Evolutionary conservation across 2,888 invertebrate genomes (phyloP), one percentile per base, ranked within the genome.

Genomic region (Sturmia bella): DNA sequence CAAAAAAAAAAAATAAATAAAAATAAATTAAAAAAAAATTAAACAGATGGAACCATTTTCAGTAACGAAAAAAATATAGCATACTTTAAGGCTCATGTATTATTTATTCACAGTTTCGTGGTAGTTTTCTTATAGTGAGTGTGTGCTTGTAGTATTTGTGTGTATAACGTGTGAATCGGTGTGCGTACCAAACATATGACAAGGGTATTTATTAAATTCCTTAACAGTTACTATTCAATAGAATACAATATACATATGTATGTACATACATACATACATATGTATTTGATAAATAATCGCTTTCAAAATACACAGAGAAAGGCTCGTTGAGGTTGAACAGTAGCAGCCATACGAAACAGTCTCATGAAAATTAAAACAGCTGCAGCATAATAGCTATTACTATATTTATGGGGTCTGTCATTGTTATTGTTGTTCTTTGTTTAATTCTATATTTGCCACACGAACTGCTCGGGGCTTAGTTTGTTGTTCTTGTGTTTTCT

Each of bases 41-140:
- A 4, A 19, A 54, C 15, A 37, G 13, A n/a, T 39, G 17, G 12
- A 59, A 24, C 32, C 15, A 54, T 13, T 48, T 48, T 17, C 13
- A 37, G 21, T 21, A 24, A 48, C 3, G 1, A 32, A 17, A 50
- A 39, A 73, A 59, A 7, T 63, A 19, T 77, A 74, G 74, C 84
- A 79, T 77, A 82, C 45, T 57, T 84, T 70, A 73, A 41, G 80
- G 83, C 73, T 72, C 56, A 66, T 41, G 27, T 41, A 75, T 69
- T 59, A 75, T 76, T 45, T 32, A 41, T 52, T 19, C 21, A 12
- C 17, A 32, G 5, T 66, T 72, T 78, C 37, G 24, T 66, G 43
- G 15, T 64, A 70, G 21, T 48, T 50, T 27, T 52, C 39, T n/a
- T 24, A 27, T 27, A 37, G 32, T 64, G 9, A 39, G 13, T 15